Percentiles rank a stretch among this genome's conserved stretches.
Conservation (phyloP, 2,113 vertebrate species). For the Phrynosoma platyrhinos region DNA sequence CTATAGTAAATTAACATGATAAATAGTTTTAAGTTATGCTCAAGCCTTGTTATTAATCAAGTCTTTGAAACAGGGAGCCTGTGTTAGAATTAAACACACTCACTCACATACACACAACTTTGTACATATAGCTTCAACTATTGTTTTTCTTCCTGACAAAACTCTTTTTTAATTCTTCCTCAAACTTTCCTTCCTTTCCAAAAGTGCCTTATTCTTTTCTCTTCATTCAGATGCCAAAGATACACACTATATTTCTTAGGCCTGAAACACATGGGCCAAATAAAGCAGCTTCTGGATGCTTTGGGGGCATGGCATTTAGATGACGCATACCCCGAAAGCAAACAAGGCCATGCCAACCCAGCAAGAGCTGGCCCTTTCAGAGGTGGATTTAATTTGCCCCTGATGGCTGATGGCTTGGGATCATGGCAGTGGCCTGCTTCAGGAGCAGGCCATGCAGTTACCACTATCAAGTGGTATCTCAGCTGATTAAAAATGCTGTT, state of each 20-base stretch:
- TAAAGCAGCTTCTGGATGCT: no score
- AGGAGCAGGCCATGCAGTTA: no score
- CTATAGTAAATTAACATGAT: neutral
- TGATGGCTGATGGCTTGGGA: no score
- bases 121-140: neutral
- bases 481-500: neutral
- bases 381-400: no score
- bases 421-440: no score
- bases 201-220: neutral
- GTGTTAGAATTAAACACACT: neutral
- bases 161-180: neutral
- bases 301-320: no score
- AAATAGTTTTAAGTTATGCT: neutral
- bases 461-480: neutral
- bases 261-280: no score
- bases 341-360: no score
- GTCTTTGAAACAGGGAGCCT: neutral
- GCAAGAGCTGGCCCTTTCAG: no score
- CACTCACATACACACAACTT: neutral
- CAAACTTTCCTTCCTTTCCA: neutral
- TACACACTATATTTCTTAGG: neutral
- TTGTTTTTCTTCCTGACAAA: neutral
- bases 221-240: neutral
- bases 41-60: neutral
- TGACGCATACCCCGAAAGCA: no score